phyloP scores from a whole-genome alignment of 2,797 vertebrate genomes.

The Psittacula echo region DNA sequence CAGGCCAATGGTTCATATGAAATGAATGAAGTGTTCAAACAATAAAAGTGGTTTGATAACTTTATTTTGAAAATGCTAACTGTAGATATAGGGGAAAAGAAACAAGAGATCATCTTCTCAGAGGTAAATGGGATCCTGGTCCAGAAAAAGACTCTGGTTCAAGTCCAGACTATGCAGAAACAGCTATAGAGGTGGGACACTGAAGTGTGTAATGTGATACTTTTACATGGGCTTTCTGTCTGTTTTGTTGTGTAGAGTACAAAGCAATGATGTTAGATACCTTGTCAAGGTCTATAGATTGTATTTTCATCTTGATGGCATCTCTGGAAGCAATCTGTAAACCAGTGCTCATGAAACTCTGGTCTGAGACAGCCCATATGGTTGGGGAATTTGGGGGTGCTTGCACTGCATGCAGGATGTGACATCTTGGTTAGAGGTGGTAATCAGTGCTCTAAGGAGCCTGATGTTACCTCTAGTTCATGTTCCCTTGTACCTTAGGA shows the following conservation, averaged over 20 bases:
- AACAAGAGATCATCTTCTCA: not conserved
- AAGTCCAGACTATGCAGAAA: not conserved
- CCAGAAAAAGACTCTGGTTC: not conserved
- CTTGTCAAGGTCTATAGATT: not conserved
- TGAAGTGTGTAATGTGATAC: not conserved
- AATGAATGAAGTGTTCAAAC: not conserved
- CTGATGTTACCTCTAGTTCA: not conserved
- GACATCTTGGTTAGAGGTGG: not conserved
- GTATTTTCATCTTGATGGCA: accelerated
- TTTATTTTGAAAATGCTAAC: not conserved
- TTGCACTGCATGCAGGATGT: accelerated
- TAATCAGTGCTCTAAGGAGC: accelerated
- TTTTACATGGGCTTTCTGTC: not conserved
- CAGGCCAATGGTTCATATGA: not conserved
- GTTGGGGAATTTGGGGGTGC: not conserved
- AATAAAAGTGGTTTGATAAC: not conserved
- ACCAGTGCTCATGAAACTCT: not conserved
- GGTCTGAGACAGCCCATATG: accelerated
- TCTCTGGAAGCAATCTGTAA: not conserved
- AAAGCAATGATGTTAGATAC: not conserved
- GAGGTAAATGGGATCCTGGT: not conserved
- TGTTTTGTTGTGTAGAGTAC: not conserved
- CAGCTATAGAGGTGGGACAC: not conserved
- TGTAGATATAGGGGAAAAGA: not conserved
- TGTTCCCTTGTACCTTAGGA: not conserved